A percentile compares a stretch with the other conserved stretches of the same genome.
phyloP scores from a whole-genome alignment of 1,140 invertebrate genomes.

The Drosophila ogumai region DNA sequence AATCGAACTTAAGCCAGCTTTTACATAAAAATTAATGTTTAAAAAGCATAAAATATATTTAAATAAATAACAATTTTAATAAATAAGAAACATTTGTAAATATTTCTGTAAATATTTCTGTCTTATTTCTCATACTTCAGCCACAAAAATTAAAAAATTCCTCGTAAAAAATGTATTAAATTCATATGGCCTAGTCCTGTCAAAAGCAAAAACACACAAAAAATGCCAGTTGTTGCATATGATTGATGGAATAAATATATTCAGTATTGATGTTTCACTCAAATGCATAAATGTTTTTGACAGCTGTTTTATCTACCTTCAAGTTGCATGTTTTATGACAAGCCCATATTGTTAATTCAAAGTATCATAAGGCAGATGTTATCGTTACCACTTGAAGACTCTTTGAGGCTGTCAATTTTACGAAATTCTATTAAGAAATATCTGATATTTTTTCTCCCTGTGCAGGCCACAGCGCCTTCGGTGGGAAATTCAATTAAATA shows the following conservation, averaged over 20 bases:
- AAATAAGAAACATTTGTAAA: too few relatives aligned
- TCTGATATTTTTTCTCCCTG: conserved; percentile 6
- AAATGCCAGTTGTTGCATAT: background rate
- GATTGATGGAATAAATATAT: conserved; percentile 4
- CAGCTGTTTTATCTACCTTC: conserved; percentile 2
- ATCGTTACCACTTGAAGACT: background rate
- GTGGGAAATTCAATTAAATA: conserved; percentile 81
- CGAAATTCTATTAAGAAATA: too few relatives aligned
- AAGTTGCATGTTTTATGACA: background rate
- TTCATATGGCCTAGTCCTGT: background rate
- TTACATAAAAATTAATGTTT: too few relatives aligned
- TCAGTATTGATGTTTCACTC: background rate
- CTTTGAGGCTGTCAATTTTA: background rate
- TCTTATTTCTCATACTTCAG: background rate
- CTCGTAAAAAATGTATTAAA: background rate
- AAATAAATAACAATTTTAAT: too few relatives aligned
- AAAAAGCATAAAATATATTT: too few relatives aligned
- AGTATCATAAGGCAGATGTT: background rate
- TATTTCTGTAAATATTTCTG: too few relatives aligned
- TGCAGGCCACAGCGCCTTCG: conserved; percentile 57
- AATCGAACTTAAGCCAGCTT: too few relatives aligned
- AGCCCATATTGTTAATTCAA: background rate
- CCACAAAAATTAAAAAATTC: background rate
- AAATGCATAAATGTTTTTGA: background rate
- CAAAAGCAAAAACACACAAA: background rate